A percentile compares a stretch with the other conserved stretches of the same genome.
phyloP scores from a whole-genome alignment of 2,797 vertebrate genomes.

The Coccyzus lansbergi region DNA sequence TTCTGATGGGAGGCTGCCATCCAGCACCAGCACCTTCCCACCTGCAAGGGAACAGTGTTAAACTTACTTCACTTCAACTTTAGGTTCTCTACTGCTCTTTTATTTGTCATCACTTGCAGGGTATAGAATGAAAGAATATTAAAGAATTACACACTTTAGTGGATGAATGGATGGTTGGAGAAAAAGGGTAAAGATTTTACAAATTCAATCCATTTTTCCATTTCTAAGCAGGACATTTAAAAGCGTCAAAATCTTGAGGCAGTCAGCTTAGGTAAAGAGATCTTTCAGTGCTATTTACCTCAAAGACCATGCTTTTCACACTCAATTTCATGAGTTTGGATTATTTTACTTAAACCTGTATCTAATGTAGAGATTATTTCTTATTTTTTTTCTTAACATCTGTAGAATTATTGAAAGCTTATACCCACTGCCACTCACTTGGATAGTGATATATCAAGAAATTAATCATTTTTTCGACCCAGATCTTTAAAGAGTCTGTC shows the following conservation, averaged over 20 bases:
- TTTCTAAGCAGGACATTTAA: not conserved
- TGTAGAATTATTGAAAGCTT: not conserved
- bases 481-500: not conserved
- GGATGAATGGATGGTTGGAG: not conserved
- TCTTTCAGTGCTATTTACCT: not conserved
- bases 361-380: not conserved
- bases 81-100: not conserved
- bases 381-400: not conserved
- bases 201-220: not conserved
- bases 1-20: constrained; percentile 18
- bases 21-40: not conserved
- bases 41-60: not conserved
- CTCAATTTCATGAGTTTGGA: not conserved
- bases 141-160: not conserved
- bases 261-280: not conserved
- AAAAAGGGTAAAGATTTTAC: not conserved
- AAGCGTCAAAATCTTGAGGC: not conserved
- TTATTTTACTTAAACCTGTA: not conserved
- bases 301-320: not conserved
- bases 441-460: not conserved
- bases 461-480: not conserved
- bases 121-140: not conserved
- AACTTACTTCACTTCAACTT: not conserved
- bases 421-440: not conserved
- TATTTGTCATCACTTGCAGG: not conserved